A percentile compares a stretch with the other conserved stretches of the same genome.
These are phyloP conservation scores for Schrankia costaestrigalis DNA, from an alignment of 2,888 invertebrate genomes.

Conservation along the genomic window DNA sequence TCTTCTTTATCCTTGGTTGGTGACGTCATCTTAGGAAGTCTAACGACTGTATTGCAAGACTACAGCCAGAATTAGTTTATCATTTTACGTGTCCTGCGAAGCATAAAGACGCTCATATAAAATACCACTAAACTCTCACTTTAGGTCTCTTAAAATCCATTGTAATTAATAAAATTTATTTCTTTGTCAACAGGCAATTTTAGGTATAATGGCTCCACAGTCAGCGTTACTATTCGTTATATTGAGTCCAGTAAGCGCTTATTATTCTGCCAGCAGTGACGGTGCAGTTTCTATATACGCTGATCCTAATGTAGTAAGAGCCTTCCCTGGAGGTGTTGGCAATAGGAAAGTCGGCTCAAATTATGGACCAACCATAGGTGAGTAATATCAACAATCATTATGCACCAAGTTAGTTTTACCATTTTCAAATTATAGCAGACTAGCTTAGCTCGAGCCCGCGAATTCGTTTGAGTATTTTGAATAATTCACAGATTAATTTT, in stretches of 20 bases:
- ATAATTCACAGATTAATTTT: too few relatives aligned
- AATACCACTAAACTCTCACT: too few relatives aligned
- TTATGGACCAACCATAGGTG: slow-evolving; percentile 91
- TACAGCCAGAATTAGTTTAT: too few relatives aligned
- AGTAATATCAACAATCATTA: slow-evolving; percentile 10
- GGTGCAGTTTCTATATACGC: slow-evolving; percentile 93
- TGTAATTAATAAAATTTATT: neutral
- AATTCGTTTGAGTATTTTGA: too few relatives aligned
- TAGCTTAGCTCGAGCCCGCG: too few relatives aligned
- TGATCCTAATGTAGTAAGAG: slow-evolving; percentile 91
- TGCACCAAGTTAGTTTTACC: neutral
- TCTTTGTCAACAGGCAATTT: slow-evolving; percentile 84
- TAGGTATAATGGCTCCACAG: slow-evolving; percentile 93
- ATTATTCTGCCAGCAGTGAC: slow-evolving; percentile 86
- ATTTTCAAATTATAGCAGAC: neutral
- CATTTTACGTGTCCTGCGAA: too few relatives aligned
- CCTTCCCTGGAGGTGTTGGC: slow-evolving; percentile 97
- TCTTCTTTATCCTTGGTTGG: too few relatives aligned
- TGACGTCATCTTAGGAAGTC: too few relatives aligned
- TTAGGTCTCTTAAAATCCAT: neutral
- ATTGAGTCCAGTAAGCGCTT: slow-evolving; percentile 95
- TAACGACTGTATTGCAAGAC: too few relatives aligned
- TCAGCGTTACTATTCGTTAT: slow-evolving; percentile 96
- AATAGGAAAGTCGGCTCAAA: slow-evolving; percentile 97
- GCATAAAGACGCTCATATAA: too few relatives aligned